Conservation (phyloP, 2,797 vertebrate species). For the Phaenicophaeus curvirostris region DNA sequence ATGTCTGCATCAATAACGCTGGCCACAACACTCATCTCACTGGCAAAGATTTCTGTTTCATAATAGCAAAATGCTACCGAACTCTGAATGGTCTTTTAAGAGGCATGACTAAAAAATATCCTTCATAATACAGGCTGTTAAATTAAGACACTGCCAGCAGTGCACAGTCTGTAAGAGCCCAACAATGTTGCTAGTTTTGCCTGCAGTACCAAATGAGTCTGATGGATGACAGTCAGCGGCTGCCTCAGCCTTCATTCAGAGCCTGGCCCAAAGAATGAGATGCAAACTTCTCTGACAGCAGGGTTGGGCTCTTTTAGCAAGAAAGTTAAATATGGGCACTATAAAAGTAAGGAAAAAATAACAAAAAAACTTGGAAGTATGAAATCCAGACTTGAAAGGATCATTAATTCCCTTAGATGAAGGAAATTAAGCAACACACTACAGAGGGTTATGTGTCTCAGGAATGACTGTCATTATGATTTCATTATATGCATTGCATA, state of each 20-base stretch:
- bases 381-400: neutral
- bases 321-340: neutral
- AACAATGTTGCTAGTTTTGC: neutral
- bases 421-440: neutral
- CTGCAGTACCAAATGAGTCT: neutral
- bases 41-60: neutral
- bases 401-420: neutral
- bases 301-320: neutral
- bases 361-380: neutral
- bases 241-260: neutral
- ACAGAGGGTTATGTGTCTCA: neutral
- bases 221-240: neutral
- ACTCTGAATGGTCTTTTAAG: neutral
- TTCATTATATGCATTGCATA: neutral
- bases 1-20: neutral
- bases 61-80: accelerated
- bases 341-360: neutral
- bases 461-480: neutral
- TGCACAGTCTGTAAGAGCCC: accelerated
- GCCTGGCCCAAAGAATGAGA: neutral
- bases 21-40: neutral
- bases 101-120: neutral
- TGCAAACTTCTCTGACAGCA: neutral
- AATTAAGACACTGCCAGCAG: neutral
- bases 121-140: neutral